Evolutionary conservation across 2,797 vertebrate species (phyloP), one percentile per base, ranked within the genome.

Genomic region (Thaleichthys pacificus): DNA sequence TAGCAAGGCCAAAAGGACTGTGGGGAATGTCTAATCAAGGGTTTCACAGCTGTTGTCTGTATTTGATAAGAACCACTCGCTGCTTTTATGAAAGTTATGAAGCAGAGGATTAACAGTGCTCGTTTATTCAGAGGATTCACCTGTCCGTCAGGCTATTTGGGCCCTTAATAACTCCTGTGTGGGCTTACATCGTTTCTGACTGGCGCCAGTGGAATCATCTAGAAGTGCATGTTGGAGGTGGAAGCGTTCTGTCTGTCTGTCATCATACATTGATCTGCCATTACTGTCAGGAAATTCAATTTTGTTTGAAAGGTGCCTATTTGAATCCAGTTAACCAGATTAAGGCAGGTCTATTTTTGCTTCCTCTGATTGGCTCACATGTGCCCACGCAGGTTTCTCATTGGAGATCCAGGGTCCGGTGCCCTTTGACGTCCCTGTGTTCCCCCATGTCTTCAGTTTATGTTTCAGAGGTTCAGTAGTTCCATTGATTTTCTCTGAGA

Each of bases 401-500:
- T 87, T 88, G 84, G 80, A 79, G 22, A 58, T 8, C 81, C 66
- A 42, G 60, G 57, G 75, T 56, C 42, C 12, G 11, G 57, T 60
- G 80, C 73, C 77, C 80, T 86, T 70, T 80, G 67, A 83, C 81
- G 80, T 81, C 62, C 75, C 72, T n/a, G 71, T 79, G 57, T 90
- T 88, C 86, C 88, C 85, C 85, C 87, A 91, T 85, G 77, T 82
- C 79, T 81, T 81, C 49, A 65, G 74, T 83, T 85, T 80, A 75
- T 74, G 79, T 83, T 87, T 82, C 78, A 86, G 84, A 84, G 77
- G 82, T 88, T 90, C 87, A 87, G 81, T 84, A 85, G 66, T 74
- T n/a, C 68, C 80, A 93, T 91, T 88, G 91, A 92, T 91, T 30
- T 30, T 30, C 90, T 77, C 69, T 72, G 69, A 88, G 87, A 90